Conservation (phyloP, 1,140 invertebrate genomes). For the Procambarus virginalis region DNA sequence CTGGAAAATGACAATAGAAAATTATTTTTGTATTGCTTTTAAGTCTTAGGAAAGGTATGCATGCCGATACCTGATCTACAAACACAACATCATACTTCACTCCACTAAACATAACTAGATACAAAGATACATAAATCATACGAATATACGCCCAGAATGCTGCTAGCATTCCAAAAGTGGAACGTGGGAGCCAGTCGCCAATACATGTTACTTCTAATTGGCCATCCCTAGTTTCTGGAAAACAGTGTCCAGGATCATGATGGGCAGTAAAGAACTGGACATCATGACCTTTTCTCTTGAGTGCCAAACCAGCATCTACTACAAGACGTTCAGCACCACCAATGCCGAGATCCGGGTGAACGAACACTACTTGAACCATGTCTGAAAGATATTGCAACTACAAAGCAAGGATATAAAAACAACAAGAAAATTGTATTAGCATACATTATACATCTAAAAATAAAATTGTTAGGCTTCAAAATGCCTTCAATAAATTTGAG, state of each 20-base stretch:
- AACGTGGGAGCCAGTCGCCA: slow-evolving; percentile 76
- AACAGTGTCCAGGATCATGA: slow-evolving; percentile 94
- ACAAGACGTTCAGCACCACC: slow-evolving; percentile 98
- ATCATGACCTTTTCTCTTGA: slow-evolving; percentile 88
- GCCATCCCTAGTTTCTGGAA: slow-evolving; percentile 93
- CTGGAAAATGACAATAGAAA: slow-evolving; percentile 99
- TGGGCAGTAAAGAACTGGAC: slow-evolving; percentile 95
- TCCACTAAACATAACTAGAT: slow-evolving; percentile 76
- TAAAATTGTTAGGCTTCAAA: no score
- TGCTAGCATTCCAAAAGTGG: slow-evolving; percentile 87
- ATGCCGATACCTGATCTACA: slow-evolving; percentile 93
- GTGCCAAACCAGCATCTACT: slow-evolving; percentile 93
- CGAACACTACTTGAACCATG: slow-evolving; percentile 82
- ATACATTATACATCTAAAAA: no score
- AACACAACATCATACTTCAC: slow-evolving; percentile 87
- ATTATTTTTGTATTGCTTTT: slow-evolving; percentile 81
- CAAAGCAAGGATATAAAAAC: no score
- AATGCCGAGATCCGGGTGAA: slow-evolving; percentile 98
- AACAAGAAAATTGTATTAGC: no score
- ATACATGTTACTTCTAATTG: slow-evolving; percentile 78
- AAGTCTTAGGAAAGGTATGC: slow-evolving; percentile 87
- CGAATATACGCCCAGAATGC: slow-evolving; percentile 95
- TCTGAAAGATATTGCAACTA: neutral
- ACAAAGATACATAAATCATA: slow-evolving; percentile 89
- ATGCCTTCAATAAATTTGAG: no score